Conservation (phyloP, 2,888 invertebrate species). For the Neelides folsomi region DNA sequence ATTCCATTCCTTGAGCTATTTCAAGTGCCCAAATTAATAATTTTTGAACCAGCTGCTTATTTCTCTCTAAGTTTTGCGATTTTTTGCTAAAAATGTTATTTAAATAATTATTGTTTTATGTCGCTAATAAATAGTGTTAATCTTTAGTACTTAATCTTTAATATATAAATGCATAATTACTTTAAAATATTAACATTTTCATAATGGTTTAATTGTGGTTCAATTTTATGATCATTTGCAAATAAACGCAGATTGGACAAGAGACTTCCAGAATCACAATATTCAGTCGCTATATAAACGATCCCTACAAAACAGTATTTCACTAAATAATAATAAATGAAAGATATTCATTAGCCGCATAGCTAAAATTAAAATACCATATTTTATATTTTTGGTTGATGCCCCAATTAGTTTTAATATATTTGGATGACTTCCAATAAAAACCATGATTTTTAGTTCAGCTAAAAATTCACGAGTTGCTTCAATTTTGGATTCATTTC, state of each 20-base stretch:
- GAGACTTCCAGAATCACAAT: background rate
- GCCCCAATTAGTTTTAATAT: constrained; percentile 2
- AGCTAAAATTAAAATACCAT: background rate
- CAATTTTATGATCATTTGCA: background rate
- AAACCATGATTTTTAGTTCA: constrained; percentile 5
- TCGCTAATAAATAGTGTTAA: too few species aligned
- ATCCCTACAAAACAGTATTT: background rate
- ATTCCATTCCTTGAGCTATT: constrained; percentile 6
- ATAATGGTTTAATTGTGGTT: too few species aligned
- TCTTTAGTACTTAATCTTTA: too few species aligned
- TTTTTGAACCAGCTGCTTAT: background rate
- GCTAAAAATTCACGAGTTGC: background rate
- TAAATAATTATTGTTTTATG: too few species aligned
- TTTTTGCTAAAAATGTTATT: too few species aligned
- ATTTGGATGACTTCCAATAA: constrained; percentile 5
- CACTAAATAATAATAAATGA: too few species aligned
- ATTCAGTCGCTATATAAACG: constrained; percentile 1
- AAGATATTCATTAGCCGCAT: too few species aligned
- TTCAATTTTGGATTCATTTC: background rate
- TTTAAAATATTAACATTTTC: too few species aligned
- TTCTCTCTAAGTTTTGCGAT: too few species aligned
- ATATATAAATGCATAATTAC: too few species aligned
- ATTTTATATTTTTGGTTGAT: background rate
- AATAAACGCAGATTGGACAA: background rate
- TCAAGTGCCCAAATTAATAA: background rate